Evolutionary conservation across 2,888 invertebrate species (phyloP), one percentile per base, ranked within the genome.

Genomic region (Saturnia japonica): DNA sequence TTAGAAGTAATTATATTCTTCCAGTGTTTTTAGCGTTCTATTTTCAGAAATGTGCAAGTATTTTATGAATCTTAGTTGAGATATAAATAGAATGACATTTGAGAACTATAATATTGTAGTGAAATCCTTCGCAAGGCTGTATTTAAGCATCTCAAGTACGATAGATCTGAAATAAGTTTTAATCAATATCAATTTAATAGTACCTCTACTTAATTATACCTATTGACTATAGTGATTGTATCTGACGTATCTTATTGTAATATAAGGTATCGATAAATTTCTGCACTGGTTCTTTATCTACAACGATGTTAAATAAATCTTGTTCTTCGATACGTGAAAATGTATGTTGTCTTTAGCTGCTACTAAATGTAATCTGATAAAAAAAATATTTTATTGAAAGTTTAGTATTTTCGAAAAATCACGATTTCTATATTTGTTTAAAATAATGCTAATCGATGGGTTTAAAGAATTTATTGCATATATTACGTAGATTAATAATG

Each of bases 391-490:
- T n/a, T n/a, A n/a, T n/a, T n/a, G n/a, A n/a, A n/a, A n/a, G n/a
- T n/a, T n/a, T n/a, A n/a, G n/a, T n/a, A n/a, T 16, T 16, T 4
- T 1, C 8, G 6, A 6, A 47, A 47, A 19, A 47, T 6, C 16
- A 47, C 54, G 22, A 8, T 9, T 47, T 28, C 57, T 25, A 60
- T 60, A 28, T 14, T 28, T 28, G 14, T 28, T 60, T 14, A 28
- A 14, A 60, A 25, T 54, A 25, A 60, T 60, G 14, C 1, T 19
- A 28, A 60, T 60, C 19, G 28, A 28, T 28, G 28, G 57, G n/a
- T 64, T 64, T 19, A 64, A 40, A 40, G 64, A 64, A 64, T 40
- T 34, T 64, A 64, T 64, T 64, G 34, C 40, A n/a, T 14, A 64
- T 64, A 64, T 64, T n/a, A 64, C 22, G 40, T 34, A n/a, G 40